phyloP scores from a whole-genome alignment of 2,113 vertebrate genomes.

The Hyla sarda region DNA sequence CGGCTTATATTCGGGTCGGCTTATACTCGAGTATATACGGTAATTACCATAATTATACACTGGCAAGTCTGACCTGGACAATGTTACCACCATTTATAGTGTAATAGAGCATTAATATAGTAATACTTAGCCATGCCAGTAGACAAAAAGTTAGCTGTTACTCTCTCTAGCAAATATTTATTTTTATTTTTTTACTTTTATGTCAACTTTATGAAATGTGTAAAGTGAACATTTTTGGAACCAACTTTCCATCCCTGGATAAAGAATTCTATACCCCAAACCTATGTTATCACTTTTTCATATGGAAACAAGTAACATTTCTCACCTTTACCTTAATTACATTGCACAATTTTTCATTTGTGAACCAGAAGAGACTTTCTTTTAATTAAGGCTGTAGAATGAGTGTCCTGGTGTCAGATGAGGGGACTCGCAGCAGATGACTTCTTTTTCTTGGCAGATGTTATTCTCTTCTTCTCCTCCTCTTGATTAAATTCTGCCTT shows the following conservation, averaged over 20 bases:
- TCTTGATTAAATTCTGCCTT: neutral
- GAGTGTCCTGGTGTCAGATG: slow-evolving; percentile 15
- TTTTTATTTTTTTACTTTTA: too few species aligned
- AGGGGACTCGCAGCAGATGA: slow-evolving; percentile 59
- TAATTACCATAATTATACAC: too few species aligned
- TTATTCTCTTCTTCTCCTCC: slow-evolving; percentile 56
- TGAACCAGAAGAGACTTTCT: slow-evolving; percentile 28
- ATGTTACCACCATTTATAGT: neutral
- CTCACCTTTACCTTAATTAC: neutral
- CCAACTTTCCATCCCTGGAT: neutral
- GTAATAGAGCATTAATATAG: neutral
- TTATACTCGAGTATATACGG: too few species aligned
- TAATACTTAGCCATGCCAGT: too few species aligned
- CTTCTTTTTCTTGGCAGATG: slow-evolving; percentile 65
- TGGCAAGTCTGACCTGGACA: neutral
- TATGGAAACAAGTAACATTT: neutral
- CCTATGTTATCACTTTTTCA: too few species aligned
- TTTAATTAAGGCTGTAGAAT: slow-evolving; percentile 48
- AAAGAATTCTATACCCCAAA: neutral
- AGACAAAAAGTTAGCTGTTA: too few species aligned
- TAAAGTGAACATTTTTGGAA: neutral
- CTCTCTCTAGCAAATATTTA: too few species aligned
- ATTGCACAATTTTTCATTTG: slow-evolving; percentile 39
- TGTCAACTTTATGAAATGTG: neutral
- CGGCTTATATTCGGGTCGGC: too few species aligned